Conservation (phyloP, 1,140 invertebrate species). For the Nebria ingens region DNA sequence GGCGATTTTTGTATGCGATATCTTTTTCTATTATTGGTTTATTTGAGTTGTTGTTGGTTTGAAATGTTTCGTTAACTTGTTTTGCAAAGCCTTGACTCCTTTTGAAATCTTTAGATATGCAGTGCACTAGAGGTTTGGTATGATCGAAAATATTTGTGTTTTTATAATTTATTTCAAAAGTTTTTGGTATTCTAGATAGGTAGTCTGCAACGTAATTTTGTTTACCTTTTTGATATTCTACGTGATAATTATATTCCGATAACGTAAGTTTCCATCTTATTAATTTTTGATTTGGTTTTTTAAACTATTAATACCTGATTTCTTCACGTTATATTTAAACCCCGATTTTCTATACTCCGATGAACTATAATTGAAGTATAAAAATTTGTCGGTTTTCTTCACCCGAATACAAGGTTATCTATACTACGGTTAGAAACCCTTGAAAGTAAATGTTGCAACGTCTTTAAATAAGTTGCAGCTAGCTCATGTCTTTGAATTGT, state of each 20-base stretch:
- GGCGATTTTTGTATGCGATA: too few relatives aligned
- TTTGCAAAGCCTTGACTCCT: not conserved
- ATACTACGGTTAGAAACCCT: too few relatives aligned
- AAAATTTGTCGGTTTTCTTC: too few relatives aligned
- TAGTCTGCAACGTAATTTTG: slow-evolving; percentile 33
- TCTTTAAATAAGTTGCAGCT: too few relatives aligned
- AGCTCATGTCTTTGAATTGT: too few relatives aligned
- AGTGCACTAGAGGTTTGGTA: not conserved
- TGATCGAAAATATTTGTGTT: not conserved
- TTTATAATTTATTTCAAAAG: not conserved
- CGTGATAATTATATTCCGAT: slow-evolving; percentile 36
- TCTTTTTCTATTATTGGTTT: not conserved
- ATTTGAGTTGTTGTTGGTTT: not conserved
- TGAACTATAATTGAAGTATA: too few relatives aligned
- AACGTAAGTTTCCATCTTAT: slow-evolving; percentile 35
- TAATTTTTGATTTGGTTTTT: slow-evolving; percentile 33
- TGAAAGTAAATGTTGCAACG: too few relatives aligned
- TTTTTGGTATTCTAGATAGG: slow-evolving; percentile 21
- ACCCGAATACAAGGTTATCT: too few relatives aligned
- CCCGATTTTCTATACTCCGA: too few relatives aligned
- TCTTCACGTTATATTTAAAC: too few relatives aligned
- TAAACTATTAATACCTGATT: slow-evolving; percentile 34
- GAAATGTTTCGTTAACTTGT: not conserved
- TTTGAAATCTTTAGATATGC: not conserved
- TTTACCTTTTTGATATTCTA: slow-evolving; percentile 34